Percentiles rank a stretch among this genome's conserved stretches.
Evolutionary conservation across 1,140 invertebrate species (phyloP).

Genomic region (honey bee (Apis mellifera)): DNA sequence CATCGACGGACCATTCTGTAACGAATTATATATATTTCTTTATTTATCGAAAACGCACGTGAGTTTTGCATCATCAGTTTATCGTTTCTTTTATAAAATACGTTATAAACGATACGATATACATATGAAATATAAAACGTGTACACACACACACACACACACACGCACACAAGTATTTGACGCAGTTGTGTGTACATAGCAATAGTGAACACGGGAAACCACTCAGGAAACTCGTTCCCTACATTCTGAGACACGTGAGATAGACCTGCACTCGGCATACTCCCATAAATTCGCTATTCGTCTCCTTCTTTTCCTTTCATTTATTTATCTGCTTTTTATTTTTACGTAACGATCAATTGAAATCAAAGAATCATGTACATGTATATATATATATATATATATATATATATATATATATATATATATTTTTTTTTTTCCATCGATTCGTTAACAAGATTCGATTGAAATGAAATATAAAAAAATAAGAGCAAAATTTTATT

Average conservation of each 20-base stretch:
- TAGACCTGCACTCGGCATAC: slow-evolving; percentile 16
- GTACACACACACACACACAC: not conserved
- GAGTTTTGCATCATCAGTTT: not conserved
- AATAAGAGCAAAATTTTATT: too few species aligned
- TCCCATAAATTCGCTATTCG: not conserved
- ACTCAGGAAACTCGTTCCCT: slow-evolving; percentile 54
- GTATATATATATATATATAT: not conserved
- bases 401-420: not conserved
- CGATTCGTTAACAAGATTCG: too few species aligned
- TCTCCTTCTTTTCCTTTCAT: not conserved
- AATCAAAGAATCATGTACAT: not conserved
- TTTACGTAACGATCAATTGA: not conserved
- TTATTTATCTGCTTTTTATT: not conserved
- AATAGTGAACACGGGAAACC: slow-evolving; percentile 63
- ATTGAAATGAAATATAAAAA: too few species aligned
- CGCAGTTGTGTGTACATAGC: slow-evolving; percentile 28
- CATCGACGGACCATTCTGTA: not conserved
- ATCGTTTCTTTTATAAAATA: not conserved
- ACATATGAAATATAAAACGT: slow-evolving; percentile 27
- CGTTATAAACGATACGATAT: not conserved
- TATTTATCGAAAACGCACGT: not conserved
- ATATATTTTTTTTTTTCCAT: too few species aligned
- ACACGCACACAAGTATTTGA: not conserved
- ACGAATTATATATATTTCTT: not conserved
- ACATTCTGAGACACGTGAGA: slow-evolving; percentile 21